These are phyloP conservation scores for Eristalis arbustorum DNA, from an alignment of 2,888 invertebrate genomes.

Conservation along the genomic window DNA sequence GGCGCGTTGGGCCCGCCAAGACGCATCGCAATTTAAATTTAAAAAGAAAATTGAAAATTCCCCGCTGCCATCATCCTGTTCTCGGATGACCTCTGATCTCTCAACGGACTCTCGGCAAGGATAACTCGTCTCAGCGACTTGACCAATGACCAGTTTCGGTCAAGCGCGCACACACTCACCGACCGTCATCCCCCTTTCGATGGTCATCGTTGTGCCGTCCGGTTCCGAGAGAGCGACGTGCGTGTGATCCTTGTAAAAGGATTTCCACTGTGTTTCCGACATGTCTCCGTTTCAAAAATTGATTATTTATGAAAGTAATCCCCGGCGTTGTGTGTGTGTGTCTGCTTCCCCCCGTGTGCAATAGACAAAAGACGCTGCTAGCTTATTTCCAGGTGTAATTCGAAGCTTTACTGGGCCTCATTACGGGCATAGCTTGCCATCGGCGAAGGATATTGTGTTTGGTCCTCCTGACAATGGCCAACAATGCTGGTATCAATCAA, in stretches of 20 bases:
- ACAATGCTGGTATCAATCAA: conserved; percentile 79
- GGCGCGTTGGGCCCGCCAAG: neutral
- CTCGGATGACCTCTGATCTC: conserved; percentile 69
- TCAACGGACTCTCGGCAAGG: conserved; percentile 65
- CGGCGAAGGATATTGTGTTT: conserved; percentile 45
- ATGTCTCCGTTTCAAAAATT: conserved; percentile 28
- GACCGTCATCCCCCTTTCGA: conserved; percentile 31
- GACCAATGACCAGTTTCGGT: conserved; percentile 70
- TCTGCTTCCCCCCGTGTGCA: neutral
- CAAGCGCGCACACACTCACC: conserved; percentile 41
- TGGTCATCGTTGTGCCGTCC: conserved; percentile 1
- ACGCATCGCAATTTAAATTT: conserved; percentile 64
- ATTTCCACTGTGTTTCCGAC: conserved; percentile 21
- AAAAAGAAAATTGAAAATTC: conserved; percentile 49
- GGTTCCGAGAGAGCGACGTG: conserved; percentile 36
- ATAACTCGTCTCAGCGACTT: conserved; percentile 57
- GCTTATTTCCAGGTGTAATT: conserved; percentile 69
- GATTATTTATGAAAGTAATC: conserved; percentile 65
- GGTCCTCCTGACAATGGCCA: conserved; percentile 74
- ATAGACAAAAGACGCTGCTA: conserved; percentile 30
- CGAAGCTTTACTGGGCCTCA: conserved; percentile 59
- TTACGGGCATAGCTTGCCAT: conserved; percentile 26
- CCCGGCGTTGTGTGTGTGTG: conserved; percentile 11
- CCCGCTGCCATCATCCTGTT: conserved; percentile 68
- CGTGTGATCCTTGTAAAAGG: conserved; percentile 55